A percentile compares a stretch with the other conserved stretches of the same genome.
Conservation (phyloP, 2,113 vertebrate species). For the Solenodon paradoxus region DNA sequence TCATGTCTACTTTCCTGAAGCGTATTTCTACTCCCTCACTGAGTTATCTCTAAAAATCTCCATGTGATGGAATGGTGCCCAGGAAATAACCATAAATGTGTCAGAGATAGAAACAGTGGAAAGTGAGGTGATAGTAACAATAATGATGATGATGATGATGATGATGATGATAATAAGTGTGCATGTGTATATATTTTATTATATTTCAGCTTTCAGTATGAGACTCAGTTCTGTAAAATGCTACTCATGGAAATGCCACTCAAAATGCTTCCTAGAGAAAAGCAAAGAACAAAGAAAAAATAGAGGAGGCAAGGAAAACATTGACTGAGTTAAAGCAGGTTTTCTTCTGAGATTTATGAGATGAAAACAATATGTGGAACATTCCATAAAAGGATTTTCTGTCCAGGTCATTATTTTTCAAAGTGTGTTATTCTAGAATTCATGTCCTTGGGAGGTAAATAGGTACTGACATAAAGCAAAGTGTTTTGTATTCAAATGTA, state of each 20-base stretch:
- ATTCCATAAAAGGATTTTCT: neutral
- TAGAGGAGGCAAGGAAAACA: neutral
- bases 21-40: constrained; percentile 35
- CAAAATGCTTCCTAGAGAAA: neutral
- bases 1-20: constrained; percentile 16
- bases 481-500: neutral
- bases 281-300: neutral
- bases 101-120: neutral
- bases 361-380: neutral
- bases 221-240: neutral
- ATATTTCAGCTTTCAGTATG: neutral
- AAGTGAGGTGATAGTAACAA: constrained; percentile 26
- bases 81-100: neutral
- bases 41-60: constrained; percentile 40
- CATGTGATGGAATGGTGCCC: neutral
- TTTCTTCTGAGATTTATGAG: constrained; percentile 29
- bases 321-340: neutral
- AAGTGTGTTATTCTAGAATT: neutral
- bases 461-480: neutral
- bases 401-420: neutral
- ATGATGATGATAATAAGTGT: neutral
- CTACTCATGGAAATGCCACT: neutral
- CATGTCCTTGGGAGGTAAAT: neutral
- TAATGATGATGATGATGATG: neutral
- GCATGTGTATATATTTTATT: neutral